Percentiles rank a stretch among this genome's conserved stretches.
Conservation (phyloP, 64 coral and sea anemone species). For the Porites lutea region DNA sequence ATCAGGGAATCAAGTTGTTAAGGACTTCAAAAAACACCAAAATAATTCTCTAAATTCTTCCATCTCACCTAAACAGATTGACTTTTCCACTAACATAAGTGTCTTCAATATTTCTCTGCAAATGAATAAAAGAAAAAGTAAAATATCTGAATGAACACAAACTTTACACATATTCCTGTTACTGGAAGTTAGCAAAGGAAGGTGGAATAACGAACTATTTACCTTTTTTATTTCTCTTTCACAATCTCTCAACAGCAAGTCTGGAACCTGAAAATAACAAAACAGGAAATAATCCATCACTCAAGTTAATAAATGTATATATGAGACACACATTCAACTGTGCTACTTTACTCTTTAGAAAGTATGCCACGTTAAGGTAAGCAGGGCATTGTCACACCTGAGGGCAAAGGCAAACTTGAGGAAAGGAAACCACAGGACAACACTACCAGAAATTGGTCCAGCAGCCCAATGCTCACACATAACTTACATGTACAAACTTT, state of each 20-base stretch:
- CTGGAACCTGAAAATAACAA: constrained; percentile 55
- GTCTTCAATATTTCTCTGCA: constrained; percentile 65
- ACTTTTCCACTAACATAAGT: constrained; percentile 65
- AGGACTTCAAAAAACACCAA: too few relatives aligned
- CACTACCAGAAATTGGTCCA: too few relatives aligned
- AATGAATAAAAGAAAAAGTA: not conserved
- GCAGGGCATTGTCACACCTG: too few relatives aligned
- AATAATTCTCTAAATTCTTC: too few relatives aligned
- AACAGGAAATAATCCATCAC: not conserved
- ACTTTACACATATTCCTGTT: not conserved
- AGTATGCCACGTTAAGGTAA: too few relatives aligned
- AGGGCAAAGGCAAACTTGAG: too few relatives aligned
- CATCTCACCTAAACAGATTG: constrained; percentile 49
- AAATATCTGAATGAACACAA: not conserved
- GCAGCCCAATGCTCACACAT: too few relatives aligned
- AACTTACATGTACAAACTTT: too few relatives aligned
- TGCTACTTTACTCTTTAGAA: too few relatives aligned
- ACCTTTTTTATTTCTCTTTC: constrained; percentile 61
- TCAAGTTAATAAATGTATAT: not conserved
- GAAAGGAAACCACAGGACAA: too few relatives aligned
- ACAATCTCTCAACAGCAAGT: constrained; percentile 65
- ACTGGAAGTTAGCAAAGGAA: not conserved
- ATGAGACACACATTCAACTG: too few relatives aligned
- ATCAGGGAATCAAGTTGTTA: not conserved
- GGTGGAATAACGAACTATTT: too few relatives aligned